Conservation (phyloP, 2,797 vertebrate genomes). For the Tokudaia muenninki region DNA sequence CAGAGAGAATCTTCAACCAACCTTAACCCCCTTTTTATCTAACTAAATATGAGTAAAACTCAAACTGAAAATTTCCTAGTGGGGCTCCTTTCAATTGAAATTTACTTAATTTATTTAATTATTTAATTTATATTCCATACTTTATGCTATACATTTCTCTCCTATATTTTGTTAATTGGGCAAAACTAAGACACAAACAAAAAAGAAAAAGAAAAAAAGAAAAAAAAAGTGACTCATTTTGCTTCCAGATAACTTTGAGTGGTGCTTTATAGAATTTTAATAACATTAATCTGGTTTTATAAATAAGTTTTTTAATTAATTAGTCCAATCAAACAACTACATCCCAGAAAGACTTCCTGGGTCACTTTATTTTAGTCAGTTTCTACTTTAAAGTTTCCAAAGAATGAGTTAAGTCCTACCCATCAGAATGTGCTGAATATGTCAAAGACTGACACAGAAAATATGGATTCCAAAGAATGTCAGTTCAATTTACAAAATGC, state of each 20-base stretch:
- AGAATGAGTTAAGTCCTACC: not conserved
- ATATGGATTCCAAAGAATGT: not conserved
- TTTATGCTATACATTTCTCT: slow-evolving; percentile 49
- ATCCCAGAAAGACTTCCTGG: slow-evolving; percentile 50
- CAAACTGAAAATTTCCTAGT: not conserved
- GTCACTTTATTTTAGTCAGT: slow-evolving; percentile 59
- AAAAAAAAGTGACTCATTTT: not conserved
- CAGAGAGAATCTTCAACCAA: not conserved
- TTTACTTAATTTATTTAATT: no score
- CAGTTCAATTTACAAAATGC: not conserved
- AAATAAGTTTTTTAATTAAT: slow-evolving; percentile 78
- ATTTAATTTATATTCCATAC: not conserved
- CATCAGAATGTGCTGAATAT: not conserved
- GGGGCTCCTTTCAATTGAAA: not conserved
- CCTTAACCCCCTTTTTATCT: rapidly evolving
- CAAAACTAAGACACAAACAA: not conserved
- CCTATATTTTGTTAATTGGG: slow-evolving; percentile 63
- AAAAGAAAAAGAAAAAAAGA: not conserved
- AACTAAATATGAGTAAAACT: not conserved
- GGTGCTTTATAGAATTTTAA: slow-evolving; percentile 50
- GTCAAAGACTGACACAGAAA: slow-evolving; percentile 46
- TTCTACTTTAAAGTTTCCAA: slow-evolving; percentile 50
- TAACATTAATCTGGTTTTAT: slow-evolving; percentile 30
- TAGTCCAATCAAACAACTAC: slow-evolving; percentile 70
- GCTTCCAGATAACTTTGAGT: slow-evolving; percentile 40